Base-by-base conservation (phyloP, 2,113 vertebrate genomes). In the Chascanopsetta lugubris region DNA sequence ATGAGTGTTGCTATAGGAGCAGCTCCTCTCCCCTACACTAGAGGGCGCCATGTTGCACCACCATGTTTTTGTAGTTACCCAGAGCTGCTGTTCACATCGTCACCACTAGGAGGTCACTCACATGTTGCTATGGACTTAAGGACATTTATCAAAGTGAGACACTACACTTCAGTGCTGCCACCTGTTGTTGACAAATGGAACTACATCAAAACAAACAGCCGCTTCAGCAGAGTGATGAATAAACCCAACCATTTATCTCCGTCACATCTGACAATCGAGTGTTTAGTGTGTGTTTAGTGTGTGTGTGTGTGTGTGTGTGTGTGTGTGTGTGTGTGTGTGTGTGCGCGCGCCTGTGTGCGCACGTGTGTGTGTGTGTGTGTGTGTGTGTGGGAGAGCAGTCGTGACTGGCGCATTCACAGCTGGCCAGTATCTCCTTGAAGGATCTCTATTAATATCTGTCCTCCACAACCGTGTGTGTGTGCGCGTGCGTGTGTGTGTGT, bases 381-480 rank as follows among this genome's bases (percentile, higher is more conserved):
- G n/a, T n/a, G n/a, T n/a, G n/a, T 0, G 15, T 46, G 30, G 45
- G 70, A 40, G 34, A 61, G 21, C 27, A 20, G 56, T 66, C 49
- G 46, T 68, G 79, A 75, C 69, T 72, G 68, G 61, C 72, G 67
- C 36, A 70, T 65, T 29, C 49, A 30, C 53, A 21, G 13, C 69
- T 66, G 51, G 42, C 32, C 10, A 82, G 70, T 25, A 58, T 64
- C 79, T 71, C 86, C 80, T 77, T 53, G 32, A 69, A 82, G 79
- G 65, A 73, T 69, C 67, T 73, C 73, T 80, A 75, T 84, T 82
- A 80, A 82, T 82, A 77, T 72, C 72, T 45, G 40, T 1, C n/a
- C 45, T 25, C 46, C 66, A 51, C 66, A 48, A 61, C 29, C 60
- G 18, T 26, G 27, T 30, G 70, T 22, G 24, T 42, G 45, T 43